Conservation (phyloP, 2,888 invertebrate species). For the Germaria angustata region DNA sequence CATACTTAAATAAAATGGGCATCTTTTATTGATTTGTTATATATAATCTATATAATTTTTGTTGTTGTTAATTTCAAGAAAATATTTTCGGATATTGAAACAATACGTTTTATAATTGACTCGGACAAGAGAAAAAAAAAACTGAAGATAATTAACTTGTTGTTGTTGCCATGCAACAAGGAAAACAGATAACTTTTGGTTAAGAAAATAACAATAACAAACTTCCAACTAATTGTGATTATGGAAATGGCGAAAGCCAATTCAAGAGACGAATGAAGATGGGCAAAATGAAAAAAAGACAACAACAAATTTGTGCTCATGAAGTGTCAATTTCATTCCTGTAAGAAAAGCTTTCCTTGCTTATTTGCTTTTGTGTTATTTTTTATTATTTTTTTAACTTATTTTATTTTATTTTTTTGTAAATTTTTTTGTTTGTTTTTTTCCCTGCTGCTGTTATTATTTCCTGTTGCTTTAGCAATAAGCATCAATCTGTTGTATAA, state of each 20-base stretch:
- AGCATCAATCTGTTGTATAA: constrained; percentile 66
- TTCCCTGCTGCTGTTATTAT: constrained; percentile 30
- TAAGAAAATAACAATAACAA: neutral
- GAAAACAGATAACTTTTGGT: neutral
- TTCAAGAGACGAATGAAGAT: neutral
- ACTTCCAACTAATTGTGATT: neutral
- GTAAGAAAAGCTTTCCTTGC: neutral
- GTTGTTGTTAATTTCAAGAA: too few relatives aligned
- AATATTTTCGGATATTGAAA: constrained; percentile 40
- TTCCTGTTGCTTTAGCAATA: constrained; percentile 67
- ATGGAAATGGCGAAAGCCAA: constrained; percentile 13
- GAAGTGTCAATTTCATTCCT: constrained; percentile 63
- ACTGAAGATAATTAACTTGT: constrained; percentile 33
- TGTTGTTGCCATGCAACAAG: neutral
- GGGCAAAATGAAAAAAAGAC: constrained; percentile 13
- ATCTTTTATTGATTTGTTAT: too few relatives aligned
- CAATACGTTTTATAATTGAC: constrained; percentile 1
- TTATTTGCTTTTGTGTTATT: neutral
- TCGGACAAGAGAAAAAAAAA: neutral
- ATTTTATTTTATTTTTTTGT: constrained; percentile 28
- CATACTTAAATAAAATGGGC: neutral
- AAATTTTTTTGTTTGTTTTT: neutral
- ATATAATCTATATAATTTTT: too few relatives aligned
- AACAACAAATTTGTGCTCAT: constrained; percentile 42
- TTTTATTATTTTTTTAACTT: neutral